Percentiles rank a stretch among this genome's conserved stretches.
Evolutionary conservation across 2,797 vertebrate genomes (phyloP).

Genomic region (Enteromius thamalakanensis): DNA sequence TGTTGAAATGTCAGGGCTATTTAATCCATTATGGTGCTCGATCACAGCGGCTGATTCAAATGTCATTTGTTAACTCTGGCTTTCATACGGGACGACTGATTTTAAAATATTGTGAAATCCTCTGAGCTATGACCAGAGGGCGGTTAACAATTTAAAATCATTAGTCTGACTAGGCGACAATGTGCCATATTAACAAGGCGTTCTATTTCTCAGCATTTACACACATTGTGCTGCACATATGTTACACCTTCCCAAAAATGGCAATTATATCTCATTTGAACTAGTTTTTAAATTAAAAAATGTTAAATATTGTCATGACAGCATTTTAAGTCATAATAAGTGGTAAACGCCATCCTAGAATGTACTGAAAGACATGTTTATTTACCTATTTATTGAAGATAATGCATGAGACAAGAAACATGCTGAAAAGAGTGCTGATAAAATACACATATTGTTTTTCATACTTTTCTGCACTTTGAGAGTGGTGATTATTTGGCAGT

Average conservation of each 20-base stretch:
- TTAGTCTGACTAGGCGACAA: constrained; percentile 28
- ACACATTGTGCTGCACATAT: neutral
- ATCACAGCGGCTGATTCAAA: constrained; percentile 38
- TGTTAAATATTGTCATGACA: neutral
- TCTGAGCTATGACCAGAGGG: constrained; percentile 19
- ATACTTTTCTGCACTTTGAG: too few relatives aligned
- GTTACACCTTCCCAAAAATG: neutral
- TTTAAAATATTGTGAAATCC: constrained; percentile 36
- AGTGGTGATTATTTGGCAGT: too few relatives aligned
- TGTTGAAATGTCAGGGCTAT: constrained; percentile 76
- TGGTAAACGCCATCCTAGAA: neutral
- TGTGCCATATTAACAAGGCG: neutral
- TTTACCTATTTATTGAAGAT: neutral
- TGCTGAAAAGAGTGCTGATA: too few relatives aligned
- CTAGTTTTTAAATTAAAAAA: neutral
- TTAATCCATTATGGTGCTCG: constrained; percentile 72
- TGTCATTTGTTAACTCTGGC: constrained; percentile 42
- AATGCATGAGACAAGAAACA: neutral
- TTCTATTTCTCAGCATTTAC: constrained; percentile 18
- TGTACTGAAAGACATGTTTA: neutral
- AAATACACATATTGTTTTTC: too few relatives aligned
- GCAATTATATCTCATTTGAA: too few relatives aligned
- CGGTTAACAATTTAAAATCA: constrained; percentile 32
- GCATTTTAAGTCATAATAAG: neutral
- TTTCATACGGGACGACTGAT: constrained; percentile 25